phyloP scores from a whole-genome alignment of 2,113 vertebrate species.

The Oriolus oriolus region DNA sequence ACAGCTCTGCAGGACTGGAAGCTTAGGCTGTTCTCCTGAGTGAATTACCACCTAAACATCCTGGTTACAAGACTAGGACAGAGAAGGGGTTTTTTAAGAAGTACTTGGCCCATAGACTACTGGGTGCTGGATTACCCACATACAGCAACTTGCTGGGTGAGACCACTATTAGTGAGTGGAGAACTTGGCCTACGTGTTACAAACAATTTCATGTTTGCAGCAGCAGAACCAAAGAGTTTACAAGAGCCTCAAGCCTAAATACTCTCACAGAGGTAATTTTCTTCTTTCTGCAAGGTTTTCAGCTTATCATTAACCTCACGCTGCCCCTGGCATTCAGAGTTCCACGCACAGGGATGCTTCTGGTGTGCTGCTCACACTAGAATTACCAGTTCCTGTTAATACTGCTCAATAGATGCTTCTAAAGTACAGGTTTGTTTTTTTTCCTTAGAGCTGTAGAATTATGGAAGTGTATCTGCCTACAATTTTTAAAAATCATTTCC shows the following conservation, averaged over 20 bases:
- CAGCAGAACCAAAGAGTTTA: neutral
- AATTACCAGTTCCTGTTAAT: neutral
- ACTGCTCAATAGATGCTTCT: neutral
- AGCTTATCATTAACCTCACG: neutral
- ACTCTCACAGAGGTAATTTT: accelerated
- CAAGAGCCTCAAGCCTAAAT: neutral
- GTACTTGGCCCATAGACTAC: neutral
- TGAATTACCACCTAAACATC: neutral
- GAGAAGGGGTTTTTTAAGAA: neutral
- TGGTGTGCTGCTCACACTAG: neutral
- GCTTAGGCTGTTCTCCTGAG: neutral
- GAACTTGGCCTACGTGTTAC: neutral
- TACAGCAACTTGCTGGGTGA: neutral
- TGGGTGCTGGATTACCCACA: neutral
- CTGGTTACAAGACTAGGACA: neutral
- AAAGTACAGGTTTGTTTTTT: neutral
- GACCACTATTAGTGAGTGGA: neutral
- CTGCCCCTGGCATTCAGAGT: neutral
- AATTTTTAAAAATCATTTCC: neutral
- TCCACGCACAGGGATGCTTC: neutral
- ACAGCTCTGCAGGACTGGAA: neutral
- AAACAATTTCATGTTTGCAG: neutral
- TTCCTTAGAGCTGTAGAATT: neutral
- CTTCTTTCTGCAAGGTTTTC: neutral
- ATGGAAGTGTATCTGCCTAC: neutral